Conservation (phyloP, 2,888 invertebrate genomes). For the Nephrocerus scutellatus region DNA sequence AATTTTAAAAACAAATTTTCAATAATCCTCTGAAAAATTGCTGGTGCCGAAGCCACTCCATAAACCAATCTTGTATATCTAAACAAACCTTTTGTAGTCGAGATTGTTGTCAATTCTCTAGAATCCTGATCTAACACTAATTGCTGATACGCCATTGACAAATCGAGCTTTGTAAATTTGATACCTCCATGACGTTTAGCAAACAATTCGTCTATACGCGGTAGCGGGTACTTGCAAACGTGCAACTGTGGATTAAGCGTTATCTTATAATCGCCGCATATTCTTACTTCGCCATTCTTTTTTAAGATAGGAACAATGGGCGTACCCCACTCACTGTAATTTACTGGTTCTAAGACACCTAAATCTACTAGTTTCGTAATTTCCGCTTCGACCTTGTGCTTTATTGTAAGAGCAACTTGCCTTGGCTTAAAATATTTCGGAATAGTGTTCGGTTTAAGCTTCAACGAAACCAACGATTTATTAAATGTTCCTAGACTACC, state of each 20-base stretch:
- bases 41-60: conserved; percentile 39
- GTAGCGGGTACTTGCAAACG: conserved; percentile 28
- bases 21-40: conserved; percentile 36
- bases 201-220: conserved; percentile 30
- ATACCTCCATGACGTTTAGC: conserved; percentile 21
- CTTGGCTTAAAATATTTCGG: too few species aligned
- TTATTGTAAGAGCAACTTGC: too few species aligned
- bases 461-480: too few species aligned
- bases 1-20: conserved; percentile 31
- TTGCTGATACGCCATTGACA: conserved; percentile 36
- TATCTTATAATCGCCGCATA: conserved; percentile 20
- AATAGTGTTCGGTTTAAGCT: too few species aligned
- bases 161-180: conserved; percentile 29
- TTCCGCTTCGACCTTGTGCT: conserved; percentile 13
- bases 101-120: conserved; percentile 28
- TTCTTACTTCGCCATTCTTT: conserved; percentile 15
- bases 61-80: conserved; percentile 28
- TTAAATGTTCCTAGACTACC: too few species aligned
- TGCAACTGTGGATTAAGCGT: conserved; percentile 27
- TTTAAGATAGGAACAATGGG: conserved; percentile 22
- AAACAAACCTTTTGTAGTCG: conserved; percentile 25
- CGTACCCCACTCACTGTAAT: too few species aligned
- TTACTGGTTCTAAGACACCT: conserved; percentile 23
- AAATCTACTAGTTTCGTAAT: conserved; percentile 9
- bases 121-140: conserved; percentile 30